These are phyloP conservation scores for Gadopsis bispinosus DNA, from an alignment of 2,797 vertebrate species.

Conservation along the genomic window DNA sequence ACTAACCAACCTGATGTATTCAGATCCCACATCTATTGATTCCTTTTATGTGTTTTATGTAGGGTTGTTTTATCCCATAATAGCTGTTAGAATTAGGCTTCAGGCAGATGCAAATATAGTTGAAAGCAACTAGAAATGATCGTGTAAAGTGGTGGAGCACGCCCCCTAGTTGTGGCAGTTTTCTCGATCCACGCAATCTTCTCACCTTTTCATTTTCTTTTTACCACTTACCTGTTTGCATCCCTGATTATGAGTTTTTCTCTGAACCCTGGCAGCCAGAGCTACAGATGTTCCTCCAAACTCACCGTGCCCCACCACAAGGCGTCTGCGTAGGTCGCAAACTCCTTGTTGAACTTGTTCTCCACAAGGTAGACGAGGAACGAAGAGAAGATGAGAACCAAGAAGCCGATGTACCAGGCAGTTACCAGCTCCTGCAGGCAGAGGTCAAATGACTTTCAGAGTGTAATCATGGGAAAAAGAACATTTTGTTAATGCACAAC, in stretches of 20 bases:
- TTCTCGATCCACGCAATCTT: too few species aligned
- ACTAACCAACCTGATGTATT: too few species aligned
- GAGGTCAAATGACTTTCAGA: constrained; percentile 46
- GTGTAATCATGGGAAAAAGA: constrained; percentile 1
- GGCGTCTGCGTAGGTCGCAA: constrained; percentile 97
- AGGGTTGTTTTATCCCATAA: too few species aligned
- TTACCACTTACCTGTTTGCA: too few species aligned
- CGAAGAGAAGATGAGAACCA: constrained; percentile 99
- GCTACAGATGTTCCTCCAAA: constrained; percentile 36
- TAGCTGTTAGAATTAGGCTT: too few species aligned
- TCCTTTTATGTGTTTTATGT: too few species aligned
- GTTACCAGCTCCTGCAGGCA: constrained; percentile 94
- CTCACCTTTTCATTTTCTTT: too few species aligned
- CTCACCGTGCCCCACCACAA: constrained; percentile 99
- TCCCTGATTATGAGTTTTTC: neutral
- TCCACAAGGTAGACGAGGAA: constrained; percentile 99
- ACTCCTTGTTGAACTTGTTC: constrained; percentile 95
- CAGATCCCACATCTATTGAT: too few species aligned
- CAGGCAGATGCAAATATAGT: too few species aligned
- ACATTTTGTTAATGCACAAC: neutral
- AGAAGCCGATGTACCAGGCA: constrained; percentile 99
- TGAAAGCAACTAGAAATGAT: too few species aligned
- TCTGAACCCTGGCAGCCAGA: neutral
- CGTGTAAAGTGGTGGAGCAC: too few species aligned
- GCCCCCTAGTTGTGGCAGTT: too few species aligned